phyloP scores from a whole-genome alignment of 2,113 vertebrate genomes.

The Pycnonotus jocosus region DNA sequence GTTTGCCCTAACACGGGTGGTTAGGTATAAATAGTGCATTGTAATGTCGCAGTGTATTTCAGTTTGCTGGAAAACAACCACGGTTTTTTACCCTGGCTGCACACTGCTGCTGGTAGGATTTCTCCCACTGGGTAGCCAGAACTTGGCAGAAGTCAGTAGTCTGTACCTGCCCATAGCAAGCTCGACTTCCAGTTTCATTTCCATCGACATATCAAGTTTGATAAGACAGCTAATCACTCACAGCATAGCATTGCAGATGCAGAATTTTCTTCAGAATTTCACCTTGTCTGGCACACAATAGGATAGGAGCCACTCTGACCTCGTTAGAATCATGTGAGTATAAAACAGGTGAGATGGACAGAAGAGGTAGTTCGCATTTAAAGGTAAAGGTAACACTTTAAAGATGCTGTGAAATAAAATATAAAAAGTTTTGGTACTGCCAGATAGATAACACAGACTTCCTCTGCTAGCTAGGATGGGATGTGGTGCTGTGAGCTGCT shows the following conservation, averaged over 20 bases:
- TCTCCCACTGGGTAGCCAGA: not conserved
- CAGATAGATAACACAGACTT: not conserved
- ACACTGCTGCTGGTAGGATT: not conserved
- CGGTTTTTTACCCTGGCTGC: not conserved
- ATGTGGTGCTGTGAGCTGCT: not conserved
- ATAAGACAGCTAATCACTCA: not conserved
- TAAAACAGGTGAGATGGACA: not conserved
- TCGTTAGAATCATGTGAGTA: fast-evolving
- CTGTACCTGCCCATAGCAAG: not conserved
- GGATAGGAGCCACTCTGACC: not conserved
- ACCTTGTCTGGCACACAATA: not conserved
- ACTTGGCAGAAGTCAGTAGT: not conserved
- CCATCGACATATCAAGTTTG: not conserved
- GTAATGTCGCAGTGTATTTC: not conserved
- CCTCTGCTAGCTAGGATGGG: not conserved
- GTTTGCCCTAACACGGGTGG: not conserved
- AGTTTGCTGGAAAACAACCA: not conserved
- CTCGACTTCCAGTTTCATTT: not conserved
- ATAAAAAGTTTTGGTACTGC: not conserved
- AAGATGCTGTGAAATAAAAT: not conserved
- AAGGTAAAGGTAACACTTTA: not conserved
- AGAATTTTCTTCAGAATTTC: not conserved
- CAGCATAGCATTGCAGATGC: not conserved
- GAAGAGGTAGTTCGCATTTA: not conserved
- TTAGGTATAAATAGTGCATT: not conserved